Base-by-base conservation (phyloP, 2,113 vertebrate species). In the Ornithorhynchus anatinus region DNA sequence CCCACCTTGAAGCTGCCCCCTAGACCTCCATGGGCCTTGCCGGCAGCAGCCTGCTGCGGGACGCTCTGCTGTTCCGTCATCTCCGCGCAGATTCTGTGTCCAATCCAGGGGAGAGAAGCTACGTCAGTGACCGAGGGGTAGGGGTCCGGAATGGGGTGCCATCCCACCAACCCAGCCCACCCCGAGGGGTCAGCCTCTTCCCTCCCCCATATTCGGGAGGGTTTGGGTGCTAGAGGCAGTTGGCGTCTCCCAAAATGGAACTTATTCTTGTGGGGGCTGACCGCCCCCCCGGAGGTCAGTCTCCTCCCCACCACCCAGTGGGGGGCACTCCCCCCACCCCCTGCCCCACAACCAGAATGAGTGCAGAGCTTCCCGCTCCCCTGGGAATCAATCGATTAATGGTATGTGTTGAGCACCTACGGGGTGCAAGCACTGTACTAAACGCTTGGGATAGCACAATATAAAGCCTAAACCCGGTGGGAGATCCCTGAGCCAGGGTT, bases 61-160 rank as follows among this genome's bases (percentile, higher is more conserved):
- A 85, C 81, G 50, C 94, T 89, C 10, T 94, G 95, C 73, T 93
- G 93, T 71, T 96, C 95, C 0, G 92, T 94, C 96, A 97, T 96
- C 5, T 74, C 67, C 47, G 74, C 72, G 40, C 82, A 45, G 77
- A 80, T n/a, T n/a, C 23, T 29, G 45, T 16, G 45, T 13, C 15
- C 13, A 8, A n/a, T 16, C 45, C 45, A 16, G 19, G 14, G 14
- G 7, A 29, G 25, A 17, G 23, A 9, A 8, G 15, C 15, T 27
- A 13, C 27, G 9, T 38, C 44, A 29, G 54, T 58, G 68, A 29
- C 27, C 23, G 20, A 3, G 9, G 3, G 1, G 35, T 25, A 14
- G 36, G 29, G 29, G 16, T 12, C 17, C 8, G 7, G 25, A 15
- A 22, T 31, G 10, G 4, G n/a, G 27, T 36, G 6, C 12, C 22